Percentiles rank a stretch among this genome's conserved stretches.
Evolutionary conservation across 2,888 invertebrate genomes (phyloP).

Genomic region (Chelonus formosanus): DNA sequence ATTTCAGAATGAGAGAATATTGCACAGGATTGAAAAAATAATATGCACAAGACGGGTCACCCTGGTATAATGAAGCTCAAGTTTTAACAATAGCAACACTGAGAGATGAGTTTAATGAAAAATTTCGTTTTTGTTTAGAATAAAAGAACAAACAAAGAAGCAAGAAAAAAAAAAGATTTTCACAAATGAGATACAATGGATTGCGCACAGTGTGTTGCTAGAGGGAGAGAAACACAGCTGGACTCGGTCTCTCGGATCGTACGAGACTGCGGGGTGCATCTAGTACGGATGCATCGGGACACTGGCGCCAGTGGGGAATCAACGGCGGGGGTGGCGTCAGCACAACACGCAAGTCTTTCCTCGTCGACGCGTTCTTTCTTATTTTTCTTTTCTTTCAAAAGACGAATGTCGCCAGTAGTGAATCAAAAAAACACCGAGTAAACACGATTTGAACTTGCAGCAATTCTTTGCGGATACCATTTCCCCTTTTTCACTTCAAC

Average conservation of each 20-base stretch:
- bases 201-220: slow-evolving; percentile 18
- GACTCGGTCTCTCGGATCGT: slow-evolving; percentile 44
- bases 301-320: slow-evolving; percentile 43
- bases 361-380: slow-evolving; percentile 35
- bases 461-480: too few species aligned
- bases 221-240: slow-evolving; percentile 34
- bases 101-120: slow-evolving; percentile 20
- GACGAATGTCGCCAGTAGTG: too few species aligned
- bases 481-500: too few species aligned
- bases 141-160: not conserved
- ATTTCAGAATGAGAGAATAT: too few species aligned
- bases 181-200: slow-evolving; percentile 4
- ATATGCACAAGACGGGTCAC: slow-evolving; percentile 12
- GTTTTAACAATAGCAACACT: slow-evolving; percentile 20
- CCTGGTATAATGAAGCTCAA: slow-evolving; percentile 19
- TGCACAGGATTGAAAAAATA: slow-evolving; percentile 6
- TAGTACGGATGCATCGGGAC: slow-evolving; percentile 40
- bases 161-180: slow-evolving; percentile 2
- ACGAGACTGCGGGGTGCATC: slow-evolving; percentile 47
- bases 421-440: too few species aligned
- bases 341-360: slow-evolving; percentile 42
- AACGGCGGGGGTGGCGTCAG: slow-evolving; percentile 27
- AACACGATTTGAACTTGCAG: too few species aligned
- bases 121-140: slow-evolving; percentile 8
- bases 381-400: slow-evolving; percentile 16